A percentile compares a stretch with the other conserved stretches of the same genome.
Evolutionary conservation across 2,797 vertebrate genomes (phyloP).

Genomic region (Hapalemur alaotrensis): DNA sequence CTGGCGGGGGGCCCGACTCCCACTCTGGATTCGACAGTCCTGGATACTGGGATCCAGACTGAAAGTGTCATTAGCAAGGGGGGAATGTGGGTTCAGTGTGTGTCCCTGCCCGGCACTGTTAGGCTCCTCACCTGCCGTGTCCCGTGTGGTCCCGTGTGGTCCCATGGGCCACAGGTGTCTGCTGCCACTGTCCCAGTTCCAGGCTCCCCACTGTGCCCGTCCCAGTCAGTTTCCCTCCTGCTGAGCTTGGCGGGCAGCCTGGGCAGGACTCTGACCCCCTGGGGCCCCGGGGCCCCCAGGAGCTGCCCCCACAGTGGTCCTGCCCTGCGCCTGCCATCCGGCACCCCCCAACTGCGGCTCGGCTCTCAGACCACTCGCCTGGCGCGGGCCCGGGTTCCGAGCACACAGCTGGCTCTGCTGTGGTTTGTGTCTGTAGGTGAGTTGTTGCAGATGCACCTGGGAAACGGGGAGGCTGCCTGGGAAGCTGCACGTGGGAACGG

Average conservation of each 20-base stretch:
- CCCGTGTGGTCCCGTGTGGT: background rate
- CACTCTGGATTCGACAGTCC: background rate
- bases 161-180: background rate
- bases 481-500: background rate
- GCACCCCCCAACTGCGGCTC: background rate
- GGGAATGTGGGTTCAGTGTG: background rate
- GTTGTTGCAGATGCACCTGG: background rate
- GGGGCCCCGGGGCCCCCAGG: background rate
- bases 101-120: background rate
- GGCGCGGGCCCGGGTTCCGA: background rate
- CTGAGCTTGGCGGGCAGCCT: background rate
- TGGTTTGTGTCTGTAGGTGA: background rate
- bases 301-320: rapidly evolving
- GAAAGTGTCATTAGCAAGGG: background rate
- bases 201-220: background rate
- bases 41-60: background rate
- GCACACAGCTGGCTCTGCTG: background rate
- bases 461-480: background rate
- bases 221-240: background rate
- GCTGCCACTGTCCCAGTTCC: background rate
- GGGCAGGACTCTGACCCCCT: background rate
- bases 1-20: background rate
- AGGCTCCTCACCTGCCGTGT: background rate
- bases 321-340: background rate
- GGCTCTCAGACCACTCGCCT: background rate